Percentiles rank a stretch among this genome's conserved stretches.
Evolutionary conservation across 2,113 vertebrate species (phyloP).

Genomic region (Butastur rufipennis): DNA sequence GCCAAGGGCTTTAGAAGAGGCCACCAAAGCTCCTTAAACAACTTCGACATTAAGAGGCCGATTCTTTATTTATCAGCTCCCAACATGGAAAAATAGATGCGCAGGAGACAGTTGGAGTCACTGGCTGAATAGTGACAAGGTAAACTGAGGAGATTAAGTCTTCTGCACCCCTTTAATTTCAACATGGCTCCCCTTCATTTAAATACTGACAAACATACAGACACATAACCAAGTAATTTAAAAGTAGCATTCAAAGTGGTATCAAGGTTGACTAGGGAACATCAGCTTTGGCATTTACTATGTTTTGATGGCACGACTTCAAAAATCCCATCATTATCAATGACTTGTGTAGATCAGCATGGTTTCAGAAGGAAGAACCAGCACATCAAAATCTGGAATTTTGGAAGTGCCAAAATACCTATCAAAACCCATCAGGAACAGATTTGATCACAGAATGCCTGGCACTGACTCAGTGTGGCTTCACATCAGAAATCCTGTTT

Average conservation of each 20-base stretch:
- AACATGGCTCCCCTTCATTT: background rate
- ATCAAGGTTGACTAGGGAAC: background rate
- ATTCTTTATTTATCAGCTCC: background rate
- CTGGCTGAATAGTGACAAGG: background rate
- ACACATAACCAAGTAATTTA: background rate
- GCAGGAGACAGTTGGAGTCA: background rate
- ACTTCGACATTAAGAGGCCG: background rate
- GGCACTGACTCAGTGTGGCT: background rate
- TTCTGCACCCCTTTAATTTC: background rate
- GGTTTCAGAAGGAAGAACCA: background rate
- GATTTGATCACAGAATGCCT: background rate
- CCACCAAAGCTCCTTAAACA: background rate
- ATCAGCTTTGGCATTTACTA: background rate
- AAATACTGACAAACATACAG: background rate
- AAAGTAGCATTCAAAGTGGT: background rate
- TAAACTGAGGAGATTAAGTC: background rate
- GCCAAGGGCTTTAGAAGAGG: background rate
- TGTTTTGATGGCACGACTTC: background rate
- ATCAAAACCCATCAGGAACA: background rate
- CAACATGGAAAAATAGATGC: background rate
- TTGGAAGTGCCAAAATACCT: background rate
- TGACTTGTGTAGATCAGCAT: background rate
- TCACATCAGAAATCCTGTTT: background rate
- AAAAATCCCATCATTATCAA: background rate
- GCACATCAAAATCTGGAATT: background rate